phyloP scores from a whole-genome alignment of 2,888 invertebrate species.

The Cataglyphis altisquamis region DNA sequence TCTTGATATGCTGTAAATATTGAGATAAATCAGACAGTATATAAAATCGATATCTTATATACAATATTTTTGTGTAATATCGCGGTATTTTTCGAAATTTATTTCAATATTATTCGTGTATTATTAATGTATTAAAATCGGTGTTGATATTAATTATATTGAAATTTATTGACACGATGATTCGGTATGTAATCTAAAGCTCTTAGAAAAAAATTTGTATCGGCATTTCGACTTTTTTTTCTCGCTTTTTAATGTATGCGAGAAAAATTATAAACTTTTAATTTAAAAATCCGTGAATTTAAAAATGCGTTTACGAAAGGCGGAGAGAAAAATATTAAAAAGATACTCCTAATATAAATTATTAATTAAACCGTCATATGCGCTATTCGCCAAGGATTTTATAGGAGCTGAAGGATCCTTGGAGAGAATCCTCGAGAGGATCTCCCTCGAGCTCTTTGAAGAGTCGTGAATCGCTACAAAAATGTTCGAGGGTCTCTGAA shows the following conservation, averaged over 20 bases:
- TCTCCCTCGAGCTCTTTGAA: slow-evolving; percentile 15
- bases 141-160: too few species aligned
- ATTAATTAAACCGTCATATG: slow-evolving; percentile 13
- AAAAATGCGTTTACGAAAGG: not conserved
- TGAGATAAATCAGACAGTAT: not conserved
- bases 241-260: too few species aligned
- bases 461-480: slow-evolving; percentile 30
- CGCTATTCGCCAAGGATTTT: not conserved
- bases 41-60: not conserved
- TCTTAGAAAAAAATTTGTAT: not conserved
- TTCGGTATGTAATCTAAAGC: not conserved
- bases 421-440: not conserved
- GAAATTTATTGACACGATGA: too few species aligned
- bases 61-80: not conserved
- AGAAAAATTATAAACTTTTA: not conserved
- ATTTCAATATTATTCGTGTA: not conserved
- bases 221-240: not conserved
- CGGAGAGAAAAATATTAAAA: not conserved
- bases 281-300: not conserved
- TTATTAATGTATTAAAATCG: not conserved
- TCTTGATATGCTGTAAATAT: not conserved
- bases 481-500: slow-evolving; percentile 45
- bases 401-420: not conserved
- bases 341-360: not conserved
- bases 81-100: not conserved